Conservation (phyloP, 2,888 invertebrate genomes). For the Tachina fera region DNA sequence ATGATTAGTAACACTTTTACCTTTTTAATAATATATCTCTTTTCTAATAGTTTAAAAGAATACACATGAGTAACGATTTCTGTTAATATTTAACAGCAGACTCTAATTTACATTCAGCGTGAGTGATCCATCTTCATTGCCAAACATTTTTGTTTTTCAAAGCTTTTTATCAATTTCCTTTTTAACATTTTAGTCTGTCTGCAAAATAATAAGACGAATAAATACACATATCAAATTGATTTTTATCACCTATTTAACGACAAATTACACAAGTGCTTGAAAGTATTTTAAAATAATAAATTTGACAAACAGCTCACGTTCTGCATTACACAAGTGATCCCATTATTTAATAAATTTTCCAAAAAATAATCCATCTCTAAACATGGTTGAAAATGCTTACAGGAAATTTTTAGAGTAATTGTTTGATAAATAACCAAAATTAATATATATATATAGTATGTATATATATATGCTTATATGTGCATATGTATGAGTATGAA, state of each 20-base stretch:
- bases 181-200: neutral
- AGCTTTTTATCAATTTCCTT: neutral
- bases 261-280: slow-evolving; percentile 44
- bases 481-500: too few species aligned
- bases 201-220: neutral
- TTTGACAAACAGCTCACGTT: slow-evolving; percentile 63
- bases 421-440: slow-evolving; percentile 70
- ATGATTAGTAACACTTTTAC: too few species aligned
- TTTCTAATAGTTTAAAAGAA: too few species aligned
- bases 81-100: too few species aligned
- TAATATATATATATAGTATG: slow-evolving; percentile 48
- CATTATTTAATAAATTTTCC: slow-evolving; percentile 70
- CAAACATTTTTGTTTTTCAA: neutral
- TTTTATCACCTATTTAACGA: slow-evolving; percentile 61
- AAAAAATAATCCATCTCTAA: slow-evolving; percentile 70
- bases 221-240: slow-evolving; percentile 43
- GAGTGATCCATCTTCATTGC: neutral
- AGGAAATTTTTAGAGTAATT: slow-evolving; percentile 71
- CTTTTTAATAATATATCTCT: too few species aligned
- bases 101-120: too few species aligned
- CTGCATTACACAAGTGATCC: slow-evolving; percentile 62
- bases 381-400: slow-evolving; percentile 67
- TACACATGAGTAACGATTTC: too few species aligned
- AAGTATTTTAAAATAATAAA: slow-evolving; percentile 54
- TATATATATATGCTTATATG: too few species aligned